Evolutionary conservation across 2,113 vertebrate genomes (phyloP).

Genomic region (Lota lota): DNA sequence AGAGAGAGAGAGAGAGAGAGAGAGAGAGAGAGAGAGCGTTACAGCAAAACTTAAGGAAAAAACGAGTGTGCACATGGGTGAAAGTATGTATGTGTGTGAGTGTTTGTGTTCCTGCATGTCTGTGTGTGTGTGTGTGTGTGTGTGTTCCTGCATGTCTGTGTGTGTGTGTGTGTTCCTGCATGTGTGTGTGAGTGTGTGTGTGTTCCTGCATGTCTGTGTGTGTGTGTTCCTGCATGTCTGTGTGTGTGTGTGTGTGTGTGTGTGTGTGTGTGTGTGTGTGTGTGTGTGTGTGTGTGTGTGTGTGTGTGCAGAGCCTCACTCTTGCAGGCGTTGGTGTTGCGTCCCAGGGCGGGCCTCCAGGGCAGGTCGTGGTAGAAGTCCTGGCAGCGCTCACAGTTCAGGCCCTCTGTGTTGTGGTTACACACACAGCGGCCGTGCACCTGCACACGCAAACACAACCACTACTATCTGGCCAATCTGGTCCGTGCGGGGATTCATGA

Average conservation of each 20-base stretch:
- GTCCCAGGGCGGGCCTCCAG: conserved; percentile 91
- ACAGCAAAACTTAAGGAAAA: no score
- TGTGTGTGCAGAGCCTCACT: conserved; percentile 65
- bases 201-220: background rate
- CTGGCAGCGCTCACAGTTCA: conserved; percentile 91
- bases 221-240: background rate
- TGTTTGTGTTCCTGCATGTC: background rate
- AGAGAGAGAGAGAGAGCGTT: background rate
- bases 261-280: conserved; percentile 1
- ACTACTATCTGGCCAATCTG: no score
- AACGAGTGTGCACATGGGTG: background rate
- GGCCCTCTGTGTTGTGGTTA: conserved; percentile 90
- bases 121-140: background rate
- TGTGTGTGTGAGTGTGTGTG: background rate
- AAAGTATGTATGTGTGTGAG: background rate
- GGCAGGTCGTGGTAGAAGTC: conserved; percentile 91
- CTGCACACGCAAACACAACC: conserved; percentile 53
- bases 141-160: background rate
- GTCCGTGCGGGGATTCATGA: no score
- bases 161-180: background rate
- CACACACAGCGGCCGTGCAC: conserved; percentile 94
- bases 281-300: conserved; percentile 3
- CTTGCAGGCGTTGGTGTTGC: conserved; percentile 89
- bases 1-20: background rate
- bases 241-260: background rate